Evolutionary conservation across 2,797 vertebrate genomes (phyloP), one percentile per base, ranked within the genome.

Genomic region (Sylvilagus floridanus): DNA sequence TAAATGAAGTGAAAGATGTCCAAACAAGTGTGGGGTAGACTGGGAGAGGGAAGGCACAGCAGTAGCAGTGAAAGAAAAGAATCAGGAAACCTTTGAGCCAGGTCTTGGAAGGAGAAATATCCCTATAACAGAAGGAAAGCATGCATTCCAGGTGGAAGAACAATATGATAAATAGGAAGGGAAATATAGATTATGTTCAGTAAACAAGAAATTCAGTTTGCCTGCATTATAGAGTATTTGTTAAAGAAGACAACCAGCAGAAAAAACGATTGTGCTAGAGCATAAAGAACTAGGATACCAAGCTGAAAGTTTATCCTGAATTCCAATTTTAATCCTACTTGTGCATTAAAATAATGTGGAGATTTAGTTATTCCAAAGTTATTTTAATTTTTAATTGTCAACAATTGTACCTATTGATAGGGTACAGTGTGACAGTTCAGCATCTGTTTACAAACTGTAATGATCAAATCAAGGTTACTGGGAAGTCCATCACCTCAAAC

Each of bases 231-330:
- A 57, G 32, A 88, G 65, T 84, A 72, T 22, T 88, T 57, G 65
- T 72, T 84, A 88, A 91, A 83, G 52, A 83, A 66, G 24, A 77
- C 26, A 94, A 75, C 62, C 54, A 75, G 21, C 9, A 76, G 63
- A 73, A 95, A 95, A 95, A 73, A 88, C 35, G 24, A 88, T 57
- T 50, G 72, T 57, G 12, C 19, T 84, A 84, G 24, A 71, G 54
- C n/a, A 92, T 17, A 88, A 60, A 88, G 14, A 60, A 76, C 28
- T 2, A 81, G 10, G 21, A 71, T 32, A 92, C 32, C 30, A 47
- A 65, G 54, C 52, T 57, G 66, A 72, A 52, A 76, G 62, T 95
- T 92, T 54, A 75, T 82, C 30, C 19, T 82, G 32, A 63, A 75
- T 68, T 84, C 65, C 11, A 37, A 73, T 54, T 85, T 85, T 89